phyloP scores from a whole-genome alignment of 2,113 vertebrate species.

The Circaetus cinerascens region DNA sequence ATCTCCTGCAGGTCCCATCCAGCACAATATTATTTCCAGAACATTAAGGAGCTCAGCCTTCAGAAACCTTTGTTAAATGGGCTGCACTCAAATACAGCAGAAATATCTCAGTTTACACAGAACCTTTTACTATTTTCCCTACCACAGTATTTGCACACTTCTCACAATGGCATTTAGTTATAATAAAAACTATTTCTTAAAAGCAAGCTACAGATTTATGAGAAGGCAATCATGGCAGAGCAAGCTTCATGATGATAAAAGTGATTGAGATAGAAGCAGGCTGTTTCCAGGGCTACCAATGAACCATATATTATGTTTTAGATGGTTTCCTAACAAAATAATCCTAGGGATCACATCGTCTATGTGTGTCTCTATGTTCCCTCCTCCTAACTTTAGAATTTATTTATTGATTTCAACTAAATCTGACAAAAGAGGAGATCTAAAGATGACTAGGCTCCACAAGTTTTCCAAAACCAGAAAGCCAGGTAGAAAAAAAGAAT shows the following conservation, averaged over 20 bases:
- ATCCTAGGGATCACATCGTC: background rate
- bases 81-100: background rate
- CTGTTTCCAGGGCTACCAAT: constrained; percentile 40
- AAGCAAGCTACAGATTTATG: background rate
- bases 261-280: background rate
- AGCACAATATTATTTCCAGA: background rate
- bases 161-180: background rate
- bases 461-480: background rate
- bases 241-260: background rate
- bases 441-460: background rate
- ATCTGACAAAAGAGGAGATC: background rate
- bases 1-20: background rate
- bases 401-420: background rate
- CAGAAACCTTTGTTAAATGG: background rate
- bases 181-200: background rate
- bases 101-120: background rate
- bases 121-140: background rate
- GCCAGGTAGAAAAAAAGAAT: background rate
- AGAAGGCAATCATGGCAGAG: background rate
- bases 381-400: background rate
- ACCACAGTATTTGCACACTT: background rate
- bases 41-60: background rate
- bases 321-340: constrained; percentile 46
- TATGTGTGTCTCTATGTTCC: background rate
- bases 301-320: constrained; percentile 27